Evolutionary conservation across 2,888 invertebrate genomes (phyloP).

Genomic region (Catocala nupta): DNA sequence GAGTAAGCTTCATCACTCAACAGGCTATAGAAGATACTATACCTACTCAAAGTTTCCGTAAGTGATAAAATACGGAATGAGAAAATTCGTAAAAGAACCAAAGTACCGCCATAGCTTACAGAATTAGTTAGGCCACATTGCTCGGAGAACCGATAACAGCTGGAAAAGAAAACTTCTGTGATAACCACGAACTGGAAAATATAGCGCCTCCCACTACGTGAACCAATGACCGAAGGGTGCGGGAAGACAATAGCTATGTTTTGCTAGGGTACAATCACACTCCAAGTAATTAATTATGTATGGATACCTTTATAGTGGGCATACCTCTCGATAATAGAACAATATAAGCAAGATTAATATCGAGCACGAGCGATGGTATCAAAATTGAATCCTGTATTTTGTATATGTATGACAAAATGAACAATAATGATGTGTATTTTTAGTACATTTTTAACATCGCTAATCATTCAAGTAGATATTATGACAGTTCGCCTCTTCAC

Average conservation of each 20-base stretch:
- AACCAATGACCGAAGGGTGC: conserved; percentile 4
- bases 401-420: too few species aligned
- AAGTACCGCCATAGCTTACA: conserved; percentile 44
- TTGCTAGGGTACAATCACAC: not conserved
- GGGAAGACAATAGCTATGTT: not conserved
- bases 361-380: too few species aligned
- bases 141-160: conserved; percentile 44
- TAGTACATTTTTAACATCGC: too few species aligned
- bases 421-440: too few species aligned
- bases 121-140: conserved; percentile 49
- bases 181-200: conserved; percentile 22
- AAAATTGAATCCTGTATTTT: too few species aligned
- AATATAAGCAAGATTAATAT: too few species aligned
- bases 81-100: conserved; percentile 32
- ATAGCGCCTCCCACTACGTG: conserved; percentile 17
- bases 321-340: too few species aligned
- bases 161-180: conserved; percentile 40
- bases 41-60: conserved; percentile 30
- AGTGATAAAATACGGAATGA: conserved; percentile 40
- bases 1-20: conserved; percentile 32
- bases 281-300: too few species aligned
- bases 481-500: too few species aligned
- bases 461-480: too few species aligned
- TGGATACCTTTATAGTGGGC: too few species aligned
- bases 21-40: conserved; percentile 18